A percentile compares a stretch with the other conserved stretches of the same genome.
Conservation (phyloP, 2,113 vertebrate species). For the Phyllostomus discolor region DNA sequence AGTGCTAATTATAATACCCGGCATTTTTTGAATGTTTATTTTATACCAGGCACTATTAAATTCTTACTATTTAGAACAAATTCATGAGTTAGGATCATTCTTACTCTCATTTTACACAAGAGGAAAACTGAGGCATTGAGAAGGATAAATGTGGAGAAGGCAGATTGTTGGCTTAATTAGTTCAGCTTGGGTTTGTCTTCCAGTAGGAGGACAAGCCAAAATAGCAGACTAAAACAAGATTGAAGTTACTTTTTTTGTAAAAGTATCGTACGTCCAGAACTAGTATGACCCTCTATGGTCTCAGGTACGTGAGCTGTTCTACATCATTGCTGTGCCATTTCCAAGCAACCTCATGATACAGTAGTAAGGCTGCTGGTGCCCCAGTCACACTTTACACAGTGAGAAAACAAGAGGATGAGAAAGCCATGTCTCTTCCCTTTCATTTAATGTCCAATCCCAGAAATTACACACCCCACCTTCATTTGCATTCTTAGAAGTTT, state of each 20-base stretch:
- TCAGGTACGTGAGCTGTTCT: background rate
- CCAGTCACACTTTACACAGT: background rate
- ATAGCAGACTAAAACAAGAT: background rate
- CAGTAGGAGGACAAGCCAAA: background rate
- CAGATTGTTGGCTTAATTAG: background rate
- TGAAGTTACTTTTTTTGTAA: background rate
- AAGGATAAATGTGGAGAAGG: background rate
- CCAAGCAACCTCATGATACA: background rate
- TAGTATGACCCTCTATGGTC: background rate
- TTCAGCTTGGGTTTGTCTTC: background rate
- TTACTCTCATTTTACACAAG: background rate
- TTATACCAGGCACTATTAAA: background rate
- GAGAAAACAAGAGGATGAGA: background rate
- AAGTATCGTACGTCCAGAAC: background rate
- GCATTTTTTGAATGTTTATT: background rate
- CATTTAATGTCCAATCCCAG: background rate
- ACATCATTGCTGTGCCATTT: background rate
- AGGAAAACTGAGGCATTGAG: background rate
- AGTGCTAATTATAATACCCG: background rate
- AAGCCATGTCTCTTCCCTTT: background rate
- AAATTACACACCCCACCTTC: background rate
- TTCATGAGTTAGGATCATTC: background rate
- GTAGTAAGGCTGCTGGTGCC: background rate
- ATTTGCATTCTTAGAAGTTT: background rate
- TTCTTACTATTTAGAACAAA: background rate